Conservation (phyloP, 2,113 vertebrate genomes). For the Mungos mungo region DNA sequence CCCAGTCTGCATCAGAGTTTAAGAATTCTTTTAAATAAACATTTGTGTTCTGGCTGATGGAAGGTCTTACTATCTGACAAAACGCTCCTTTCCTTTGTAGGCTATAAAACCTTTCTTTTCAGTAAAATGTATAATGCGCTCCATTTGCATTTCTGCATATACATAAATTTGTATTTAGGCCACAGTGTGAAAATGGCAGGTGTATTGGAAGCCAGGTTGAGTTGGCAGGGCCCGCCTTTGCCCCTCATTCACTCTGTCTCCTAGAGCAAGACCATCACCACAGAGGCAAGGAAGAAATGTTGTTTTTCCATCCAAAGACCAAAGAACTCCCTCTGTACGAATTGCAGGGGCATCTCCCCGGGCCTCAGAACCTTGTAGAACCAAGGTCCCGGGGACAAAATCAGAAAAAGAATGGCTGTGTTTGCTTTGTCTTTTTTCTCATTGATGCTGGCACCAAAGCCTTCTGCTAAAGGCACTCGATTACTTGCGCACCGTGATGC, state of each 20-base stretch:
- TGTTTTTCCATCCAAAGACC: background rate
- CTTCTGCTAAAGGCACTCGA: background rate
- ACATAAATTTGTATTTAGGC: no score
- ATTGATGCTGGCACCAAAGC: background rate
- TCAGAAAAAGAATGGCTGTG: background rate
- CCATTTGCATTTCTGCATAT: background rate
- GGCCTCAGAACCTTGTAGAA: background rate
- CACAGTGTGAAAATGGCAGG: background rate
- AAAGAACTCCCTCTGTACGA: background rate
- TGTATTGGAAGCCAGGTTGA: background rate
- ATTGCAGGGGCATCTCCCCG: background rate
- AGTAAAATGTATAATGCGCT: background rate
- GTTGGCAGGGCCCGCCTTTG: background rate
- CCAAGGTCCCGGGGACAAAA: background rate
- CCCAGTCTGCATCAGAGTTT: slow-evolving; percentile 12
- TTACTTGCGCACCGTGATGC: background rate
- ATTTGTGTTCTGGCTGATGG: slow-evolving; percentile 14
- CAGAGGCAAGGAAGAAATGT: background rate
- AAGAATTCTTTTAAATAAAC: slow-evolving; percentile 65
- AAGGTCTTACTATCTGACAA: background rate
- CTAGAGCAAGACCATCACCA: background rate
- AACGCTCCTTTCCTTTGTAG: background rate
- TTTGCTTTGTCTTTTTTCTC: background rate
- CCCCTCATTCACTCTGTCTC: background rate
- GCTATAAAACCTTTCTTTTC: background rate